phyloP scores from a whole-genome alignment of 2,113 vertebrate species.

The Channa argus region DNA sequence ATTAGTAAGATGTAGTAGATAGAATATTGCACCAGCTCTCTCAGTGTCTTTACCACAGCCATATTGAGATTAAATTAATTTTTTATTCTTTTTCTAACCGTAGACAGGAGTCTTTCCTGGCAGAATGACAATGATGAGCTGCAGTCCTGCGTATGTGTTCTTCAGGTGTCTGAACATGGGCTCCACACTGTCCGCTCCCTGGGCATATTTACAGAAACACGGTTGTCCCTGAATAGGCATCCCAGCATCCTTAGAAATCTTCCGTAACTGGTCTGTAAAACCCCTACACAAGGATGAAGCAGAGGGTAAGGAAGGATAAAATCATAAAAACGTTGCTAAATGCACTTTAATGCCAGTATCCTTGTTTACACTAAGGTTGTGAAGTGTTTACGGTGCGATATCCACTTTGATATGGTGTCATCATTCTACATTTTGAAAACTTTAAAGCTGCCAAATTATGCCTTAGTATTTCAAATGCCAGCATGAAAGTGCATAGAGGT shows the following conservation, averaged over 20 bases:
- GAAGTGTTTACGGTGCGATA: background rate
- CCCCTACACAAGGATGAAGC: conserved; percentile 79
- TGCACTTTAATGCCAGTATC: no score
- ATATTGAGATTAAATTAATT: background rate
- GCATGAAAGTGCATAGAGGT: no score
- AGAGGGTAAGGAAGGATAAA: no score
- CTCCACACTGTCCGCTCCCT: conserved; percentile 97
- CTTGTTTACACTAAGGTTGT: background rate
- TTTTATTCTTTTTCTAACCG: conserved; percentile 78
- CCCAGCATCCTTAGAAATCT: conserved; percentile 97
- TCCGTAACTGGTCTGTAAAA: conserved; percentile 96
- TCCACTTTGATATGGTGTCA: background rate
- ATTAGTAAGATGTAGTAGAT: no score
- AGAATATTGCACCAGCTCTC: background rate
- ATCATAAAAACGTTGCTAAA: no score
- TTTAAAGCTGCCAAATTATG: background rate
- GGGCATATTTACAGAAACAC: conserved; percentile 98
- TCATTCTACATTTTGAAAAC: conserved; percentile 2
- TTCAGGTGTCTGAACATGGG: conserved; percentile 99
- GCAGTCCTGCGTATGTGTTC: conserved; percentile 98
- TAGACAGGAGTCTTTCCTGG: conserved; percentile 94
- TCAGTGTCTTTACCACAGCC: background rate
- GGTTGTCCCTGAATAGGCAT: conserved; percentile 99
- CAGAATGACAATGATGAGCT: conserved; percentile 98
- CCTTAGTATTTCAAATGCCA: no score